Conservation (phyloP, 2,797 vertebrate genomes). For the Pseudotriccus pelzelni region DNA sequence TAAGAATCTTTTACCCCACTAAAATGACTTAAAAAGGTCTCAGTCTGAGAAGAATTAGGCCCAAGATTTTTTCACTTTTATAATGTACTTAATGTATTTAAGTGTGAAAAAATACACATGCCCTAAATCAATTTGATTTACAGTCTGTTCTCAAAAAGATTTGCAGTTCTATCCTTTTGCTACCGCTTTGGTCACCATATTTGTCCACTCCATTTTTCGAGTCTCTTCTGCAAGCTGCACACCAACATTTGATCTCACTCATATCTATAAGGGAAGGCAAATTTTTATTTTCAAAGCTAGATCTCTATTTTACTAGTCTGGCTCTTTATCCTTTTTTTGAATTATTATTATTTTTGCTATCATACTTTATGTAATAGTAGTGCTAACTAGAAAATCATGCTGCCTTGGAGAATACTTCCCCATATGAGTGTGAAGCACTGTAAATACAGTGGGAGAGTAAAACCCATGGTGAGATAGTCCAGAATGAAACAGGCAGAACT, state of each 20-base stretch:
- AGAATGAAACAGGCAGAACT: not conserved
- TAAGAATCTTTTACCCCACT: not conserved
- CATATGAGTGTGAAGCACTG: not conserved
- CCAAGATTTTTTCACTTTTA: not conserved
- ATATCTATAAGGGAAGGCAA: not conserved
- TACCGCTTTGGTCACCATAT: not conserved
- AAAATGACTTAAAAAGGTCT: not conserved
- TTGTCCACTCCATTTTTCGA: not conserved
- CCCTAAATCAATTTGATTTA: not conserved
- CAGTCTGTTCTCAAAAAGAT: not conserved
- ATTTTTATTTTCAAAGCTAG: not conserved
- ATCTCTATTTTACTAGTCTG: not conserved
- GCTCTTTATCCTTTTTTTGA: not conserved
- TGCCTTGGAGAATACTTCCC: not conserved
- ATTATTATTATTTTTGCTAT: not conserved
- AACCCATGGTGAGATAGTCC: not conserved
- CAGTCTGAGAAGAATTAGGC: not conserved
- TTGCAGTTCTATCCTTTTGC: not conserved
- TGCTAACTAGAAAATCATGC: not conserved
- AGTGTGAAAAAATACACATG: not conserved
- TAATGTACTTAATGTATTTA: not conserved
- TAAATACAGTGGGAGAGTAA: not conserved
- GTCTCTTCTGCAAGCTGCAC: not conserved
- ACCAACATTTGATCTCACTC: not conserved
- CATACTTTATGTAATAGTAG: not conserved